These are phyloP conservation scores for Diplodus sargus DNA, from an alignment of 2,797 vertebrate genomes.

Conservation along the genomic window DNA sequence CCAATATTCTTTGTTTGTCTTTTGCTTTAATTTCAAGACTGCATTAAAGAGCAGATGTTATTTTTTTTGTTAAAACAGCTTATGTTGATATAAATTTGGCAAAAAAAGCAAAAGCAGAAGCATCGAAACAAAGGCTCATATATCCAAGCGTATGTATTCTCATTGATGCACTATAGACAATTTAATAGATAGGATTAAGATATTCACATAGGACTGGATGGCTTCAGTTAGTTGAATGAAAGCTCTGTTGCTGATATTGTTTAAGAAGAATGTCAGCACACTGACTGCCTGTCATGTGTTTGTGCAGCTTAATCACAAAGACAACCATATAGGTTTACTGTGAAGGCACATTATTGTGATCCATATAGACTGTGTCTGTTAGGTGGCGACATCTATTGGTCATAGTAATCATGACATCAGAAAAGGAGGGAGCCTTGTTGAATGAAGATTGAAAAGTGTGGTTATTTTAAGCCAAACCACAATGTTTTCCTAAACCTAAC, in stretches of 20 bases:
- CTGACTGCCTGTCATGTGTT: not conserved
- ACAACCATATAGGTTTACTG: too few relatives aligned
- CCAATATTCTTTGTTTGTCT: not conserved
- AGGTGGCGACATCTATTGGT: too few relatives aligned
- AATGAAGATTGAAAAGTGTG: too few relatives aligned
- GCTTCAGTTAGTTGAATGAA: not conserved
- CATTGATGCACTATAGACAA: not conserved
- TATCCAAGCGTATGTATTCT: not conserved
- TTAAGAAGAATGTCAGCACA: not conserved
- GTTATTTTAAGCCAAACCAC: too few relatives aligned
- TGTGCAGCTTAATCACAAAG: too few relatives aligned
- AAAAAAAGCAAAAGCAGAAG: not conserved
- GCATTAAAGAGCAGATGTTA: constrained; percentile 3
- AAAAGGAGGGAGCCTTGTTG: too few relatives aligned
- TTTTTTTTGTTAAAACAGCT: not conserved
- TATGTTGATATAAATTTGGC: not conserved
- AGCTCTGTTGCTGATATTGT: not conserved
- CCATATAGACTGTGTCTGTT: too few relatives aligned
- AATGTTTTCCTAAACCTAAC: too few relatives aligned
- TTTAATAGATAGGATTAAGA: not conserved
- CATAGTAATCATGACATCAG: too few relatives aligned
- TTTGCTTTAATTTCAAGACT: not conserved
- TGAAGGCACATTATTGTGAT: too few relatives aligned
- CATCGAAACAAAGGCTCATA: not conserved
- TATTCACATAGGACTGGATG: not conserved